These are phyloP conservation scores for Drosophila formosana DNA, from an alignment of 2,888 invertebrate genomes.

Conservation along the genomic window DNA sequence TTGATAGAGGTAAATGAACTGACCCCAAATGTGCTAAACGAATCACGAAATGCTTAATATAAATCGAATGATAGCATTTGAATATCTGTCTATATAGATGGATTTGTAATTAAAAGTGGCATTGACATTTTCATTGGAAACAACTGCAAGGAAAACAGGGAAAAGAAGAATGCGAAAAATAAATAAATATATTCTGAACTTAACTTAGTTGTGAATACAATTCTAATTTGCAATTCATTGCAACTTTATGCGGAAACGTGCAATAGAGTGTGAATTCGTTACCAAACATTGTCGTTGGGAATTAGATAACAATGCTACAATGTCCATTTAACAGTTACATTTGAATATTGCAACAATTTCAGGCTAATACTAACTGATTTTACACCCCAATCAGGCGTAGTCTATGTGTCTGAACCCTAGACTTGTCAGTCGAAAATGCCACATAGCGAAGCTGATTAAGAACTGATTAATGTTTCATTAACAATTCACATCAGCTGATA, in stretches of 20 bases:
- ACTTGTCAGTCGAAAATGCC: not conserved
- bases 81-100: not conserved
- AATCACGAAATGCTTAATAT: conserved; percentile 1
- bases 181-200: not conserved
- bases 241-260: conserved; percentile 14
- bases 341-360: conserved; percentile 4
- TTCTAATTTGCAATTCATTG: conserved; percentile 13
- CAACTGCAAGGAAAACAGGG: not conserved
- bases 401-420: conserved; percentile 5
- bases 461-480: conserved; percentile 17
- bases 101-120: conserved; percentile 16
- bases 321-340: conserved; percentile 8
- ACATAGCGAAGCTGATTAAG: conserved; percentile 4
- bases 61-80: not conserved
- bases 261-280: conserved; percentile 18
- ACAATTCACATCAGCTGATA: conserved; percentile 18
- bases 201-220: conserved; percentile 4
- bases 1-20: conserved; percentile 61
- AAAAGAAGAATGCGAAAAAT: not conserved
- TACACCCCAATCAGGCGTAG: not conserved
- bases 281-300: not conserved
- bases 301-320: not conserved
- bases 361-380: not conserved
- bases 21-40: not conserved
- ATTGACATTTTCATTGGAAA: conserved; percentile 24